A percentile compares a stretch with the other conserved stretches of the same genome.
Evolutionary conservation across 1,140 invertebrate genomes (phyloP).

Genomic region (Pectinophora gossypiella): DNA sequence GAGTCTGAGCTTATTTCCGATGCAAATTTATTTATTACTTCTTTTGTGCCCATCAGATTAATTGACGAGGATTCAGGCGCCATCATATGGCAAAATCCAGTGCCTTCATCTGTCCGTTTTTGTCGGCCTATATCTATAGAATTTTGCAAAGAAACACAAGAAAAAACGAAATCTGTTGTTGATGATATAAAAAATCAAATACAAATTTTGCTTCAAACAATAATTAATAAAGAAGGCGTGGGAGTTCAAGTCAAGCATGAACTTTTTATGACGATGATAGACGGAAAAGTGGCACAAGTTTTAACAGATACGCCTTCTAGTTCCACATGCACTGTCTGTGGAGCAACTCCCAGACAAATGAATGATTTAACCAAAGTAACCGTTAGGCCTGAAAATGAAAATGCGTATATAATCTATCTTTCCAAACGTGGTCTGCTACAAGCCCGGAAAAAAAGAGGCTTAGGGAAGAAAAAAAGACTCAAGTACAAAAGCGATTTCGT

Average conservation of each 20-base stretch:
- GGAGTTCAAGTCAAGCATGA: slow-evolving; percentile 16
- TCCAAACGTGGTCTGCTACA: too few relatives aligned
- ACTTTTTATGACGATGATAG: slow-evolving; percentile 18
- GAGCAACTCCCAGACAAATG: background rate
- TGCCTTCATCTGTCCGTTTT: slow-evolving; percentile 13
- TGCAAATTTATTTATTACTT: slow-evolving; percentile 9
- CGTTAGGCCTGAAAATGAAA: background rate
- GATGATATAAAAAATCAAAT: slow-evolving; percentile 9
- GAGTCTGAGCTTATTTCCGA: slow-evolving; percentile 16
- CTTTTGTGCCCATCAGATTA: background rate
- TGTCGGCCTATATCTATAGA: slow-evolving; percentile 17
- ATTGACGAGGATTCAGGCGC: background rate
- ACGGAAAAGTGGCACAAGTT: slow-evolving; percentile 18
- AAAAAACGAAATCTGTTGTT: slow-evolving; percentile 9
- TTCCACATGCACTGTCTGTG: slow-evolving; percentile 15
- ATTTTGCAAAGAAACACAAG: slow-evolving; percentile 15
- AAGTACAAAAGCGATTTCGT: background rate
- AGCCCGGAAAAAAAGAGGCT: background rate
- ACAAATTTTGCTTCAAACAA: background rate
- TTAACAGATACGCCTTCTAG: slow-evolving; percentile 16
- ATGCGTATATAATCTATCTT: too few relatives aligned
- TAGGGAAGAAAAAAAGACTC: background rate
- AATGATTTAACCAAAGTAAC: background rate
- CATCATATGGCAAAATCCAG: slow-evolving; percentile 12
- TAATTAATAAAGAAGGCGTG: slow-evolving; percentile 4